Conservation (phyloP, 2,888 invertebrate genomes). For the Patella ulyssiponensis region DNA sequence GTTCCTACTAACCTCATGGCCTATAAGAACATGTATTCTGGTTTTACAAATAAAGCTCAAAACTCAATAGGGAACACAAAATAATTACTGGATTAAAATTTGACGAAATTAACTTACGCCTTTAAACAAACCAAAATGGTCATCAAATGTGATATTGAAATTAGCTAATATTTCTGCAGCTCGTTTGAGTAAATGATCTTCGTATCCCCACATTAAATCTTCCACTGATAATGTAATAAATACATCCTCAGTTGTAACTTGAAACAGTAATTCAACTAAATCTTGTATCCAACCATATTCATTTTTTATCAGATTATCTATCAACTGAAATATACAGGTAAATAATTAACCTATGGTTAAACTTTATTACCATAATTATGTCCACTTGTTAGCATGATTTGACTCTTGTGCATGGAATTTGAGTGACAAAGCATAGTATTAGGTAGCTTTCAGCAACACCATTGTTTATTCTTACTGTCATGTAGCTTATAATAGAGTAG, state of each 20-base stretch:
- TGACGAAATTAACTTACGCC: slow-evolving; percentile 75
- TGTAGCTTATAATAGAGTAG: no score
- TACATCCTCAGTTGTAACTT: slow-evolving; percentile 40
- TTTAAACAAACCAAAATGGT: slow-evolving; percentile 91
- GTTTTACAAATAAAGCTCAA: no score
- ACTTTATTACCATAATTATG: no score
- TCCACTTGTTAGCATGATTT: no score
- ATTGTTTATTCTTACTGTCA: no score
- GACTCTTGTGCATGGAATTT: no score
- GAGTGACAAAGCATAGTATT: no score
- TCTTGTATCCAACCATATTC: slow-evolving; percentile 44
- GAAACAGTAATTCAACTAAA: slow-evolving; percentile 37
- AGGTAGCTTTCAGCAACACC: no score
- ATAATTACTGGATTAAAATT: no score
- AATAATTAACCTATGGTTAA: not conserved
- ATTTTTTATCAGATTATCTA: slow-evolving; percentile 48
- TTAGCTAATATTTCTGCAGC: slow-evolving; percentile 34
- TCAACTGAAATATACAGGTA: slow-evolving; percentile 40
- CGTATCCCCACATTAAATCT: slow-evolving; percentile 63
- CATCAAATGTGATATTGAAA: slow-evolving; percentile 66
- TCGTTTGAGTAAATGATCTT: slow-evolving; percentile 50
- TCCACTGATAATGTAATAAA: slow-evolving; percentile 49
- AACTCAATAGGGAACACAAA: no score
- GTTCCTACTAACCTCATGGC: no score
- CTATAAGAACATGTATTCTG: no score